A percentile compares a stretch with the other conserved stretches of the same genome.
Evolutionary conservation across 2,888 invertebrate species (phyloP).

Genomic region (Hecatera dysodea): DNA sequence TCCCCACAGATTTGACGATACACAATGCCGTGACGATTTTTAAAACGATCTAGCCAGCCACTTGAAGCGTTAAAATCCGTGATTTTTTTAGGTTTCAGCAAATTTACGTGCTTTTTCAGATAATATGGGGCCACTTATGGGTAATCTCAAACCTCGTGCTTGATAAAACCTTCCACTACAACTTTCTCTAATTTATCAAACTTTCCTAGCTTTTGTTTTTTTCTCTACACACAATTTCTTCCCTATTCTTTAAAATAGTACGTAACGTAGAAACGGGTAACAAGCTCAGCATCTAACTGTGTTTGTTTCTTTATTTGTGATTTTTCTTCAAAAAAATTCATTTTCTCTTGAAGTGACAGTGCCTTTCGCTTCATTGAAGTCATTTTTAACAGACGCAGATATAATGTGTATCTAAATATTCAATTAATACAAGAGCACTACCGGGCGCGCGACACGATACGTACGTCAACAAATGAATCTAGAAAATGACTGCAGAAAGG

Average conservation of each 20-base stretch:
- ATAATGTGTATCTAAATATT: neutral
- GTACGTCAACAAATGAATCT: neutral
- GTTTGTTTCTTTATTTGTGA: neutral
- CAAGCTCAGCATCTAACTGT: neutral
- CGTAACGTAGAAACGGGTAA: neutral
- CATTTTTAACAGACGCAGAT: neutral
- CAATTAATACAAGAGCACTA: neutral
- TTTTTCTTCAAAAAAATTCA: neutral
- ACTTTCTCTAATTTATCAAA: neutral
- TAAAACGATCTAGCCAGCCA: neutral
- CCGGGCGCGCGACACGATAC: neutral
- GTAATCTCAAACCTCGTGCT: neutral
- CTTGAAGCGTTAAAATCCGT: neutral
- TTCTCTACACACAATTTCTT: neutral
- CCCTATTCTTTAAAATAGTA: neutral
- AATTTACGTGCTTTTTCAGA: no score
- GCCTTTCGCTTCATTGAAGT: neutral
- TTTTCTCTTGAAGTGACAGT: neutral
- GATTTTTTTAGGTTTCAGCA: no score
- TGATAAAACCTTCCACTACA: neutral
- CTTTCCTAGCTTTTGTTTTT: neutral
- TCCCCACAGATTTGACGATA: neutral
- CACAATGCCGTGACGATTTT: neutral
- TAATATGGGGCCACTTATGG: no score
- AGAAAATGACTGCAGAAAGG: neutral